A percentile compares a stretch with the other conserved stretches of the same genome.
Conservation (phyloP, 2,113 vertebrate species). For the Phrynosoma blainvillii region DNA sequence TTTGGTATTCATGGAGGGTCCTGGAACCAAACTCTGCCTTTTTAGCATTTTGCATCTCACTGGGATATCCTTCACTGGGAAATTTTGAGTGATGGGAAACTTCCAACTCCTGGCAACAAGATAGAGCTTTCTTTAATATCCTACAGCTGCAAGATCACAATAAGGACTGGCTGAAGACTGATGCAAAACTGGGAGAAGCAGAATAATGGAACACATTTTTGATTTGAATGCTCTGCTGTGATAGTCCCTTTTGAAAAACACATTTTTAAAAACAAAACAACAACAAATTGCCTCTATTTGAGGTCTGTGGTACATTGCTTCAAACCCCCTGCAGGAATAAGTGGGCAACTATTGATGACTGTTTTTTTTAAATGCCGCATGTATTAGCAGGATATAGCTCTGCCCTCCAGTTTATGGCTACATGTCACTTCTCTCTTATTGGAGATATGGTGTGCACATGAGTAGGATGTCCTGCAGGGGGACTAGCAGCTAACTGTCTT, state of each 20-base stretch:
- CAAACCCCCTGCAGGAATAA: constrained; percentile 68
- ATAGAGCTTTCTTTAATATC: no score
- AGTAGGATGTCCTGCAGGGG: constrained; percentile 76
- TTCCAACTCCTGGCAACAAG: background rate
- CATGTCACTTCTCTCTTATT: constrained; percentile 69
- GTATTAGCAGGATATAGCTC: constrained; percentile 48
- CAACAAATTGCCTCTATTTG: background rate
- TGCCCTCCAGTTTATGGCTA: constrained; percentile 64
- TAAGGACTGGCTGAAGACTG: background rate
- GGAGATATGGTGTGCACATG: constrained; percentile 56
- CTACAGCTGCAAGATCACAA: background rate
- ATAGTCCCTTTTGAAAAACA: background rate
- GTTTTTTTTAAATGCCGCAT: constrained; percentile 31
- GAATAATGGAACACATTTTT: background rate
- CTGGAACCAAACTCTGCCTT: background rate
- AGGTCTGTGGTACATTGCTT: constrained; percentile 62
- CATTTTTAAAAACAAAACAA: no score
- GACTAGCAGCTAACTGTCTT: constrained; percentile 69
- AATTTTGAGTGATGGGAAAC: background rate
- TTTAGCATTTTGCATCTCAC: background rate
- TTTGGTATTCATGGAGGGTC: no score
- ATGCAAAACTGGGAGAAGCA: background rate
- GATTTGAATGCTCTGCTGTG: background rate
- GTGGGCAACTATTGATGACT: constrained; percentile 78
- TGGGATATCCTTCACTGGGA: background rate